Conservation (phyloP, 2,888 invertebrate genomes). For the Leucophenga montana region DNA sequence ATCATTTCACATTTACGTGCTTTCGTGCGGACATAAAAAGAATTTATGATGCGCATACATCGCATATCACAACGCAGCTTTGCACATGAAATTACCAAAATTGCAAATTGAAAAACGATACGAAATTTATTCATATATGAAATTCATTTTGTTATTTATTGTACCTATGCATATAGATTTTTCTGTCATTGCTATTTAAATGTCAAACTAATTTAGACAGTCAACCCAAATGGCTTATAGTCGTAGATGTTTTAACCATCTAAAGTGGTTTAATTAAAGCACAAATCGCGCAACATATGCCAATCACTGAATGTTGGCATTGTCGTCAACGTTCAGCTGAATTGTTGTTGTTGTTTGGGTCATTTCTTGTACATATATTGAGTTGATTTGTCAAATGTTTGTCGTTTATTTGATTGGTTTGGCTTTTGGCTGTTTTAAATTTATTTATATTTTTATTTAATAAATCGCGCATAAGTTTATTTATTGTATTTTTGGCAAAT, state of each 20-base stretch:
- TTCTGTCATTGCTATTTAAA: conserved; percentile 38
- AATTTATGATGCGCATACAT: conserved; percentile 58
- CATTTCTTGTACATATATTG: background rate
- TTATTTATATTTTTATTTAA: background rate
- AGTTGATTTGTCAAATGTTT: conserved; percentile 22
- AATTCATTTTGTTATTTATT: background rate
- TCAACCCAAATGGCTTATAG: conserved; percentile 49
- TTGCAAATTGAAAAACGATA: conserved; percentile 15
- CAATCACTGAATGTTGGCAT: conserved; percentile 32
- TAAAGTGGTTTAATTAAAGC: conserved; percentile 61
- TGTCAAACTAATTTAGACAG: conserved; percentile 64
- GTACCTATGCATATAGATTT: background rate
- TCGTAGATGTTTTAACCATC: background rate
- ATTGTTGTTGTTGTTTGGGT: background rate
- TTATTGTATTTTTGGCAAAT: conserved; percentile 7
- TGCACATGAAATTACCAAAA: conserved; percentile 21
- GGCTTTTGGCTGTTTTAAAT: background rate
- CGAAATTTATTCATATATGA: conserved; percentile 1
- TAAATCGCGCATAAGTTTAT: no score
- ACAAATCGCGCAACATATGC: background rate
- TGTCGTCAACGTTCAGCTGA: background rate
- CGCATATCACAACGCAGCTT: conserved; percentile 30
- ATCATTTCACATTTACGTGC: conserved; percentile 51
- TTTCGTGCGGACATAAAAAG: conserved; percentile 17
- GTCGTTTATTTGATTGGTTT: conserved; percentile 11